phyloP scores from a whole-genome alignment of 2,888 invertebrate genomes.

The Malacosoma neustria region DNA sequence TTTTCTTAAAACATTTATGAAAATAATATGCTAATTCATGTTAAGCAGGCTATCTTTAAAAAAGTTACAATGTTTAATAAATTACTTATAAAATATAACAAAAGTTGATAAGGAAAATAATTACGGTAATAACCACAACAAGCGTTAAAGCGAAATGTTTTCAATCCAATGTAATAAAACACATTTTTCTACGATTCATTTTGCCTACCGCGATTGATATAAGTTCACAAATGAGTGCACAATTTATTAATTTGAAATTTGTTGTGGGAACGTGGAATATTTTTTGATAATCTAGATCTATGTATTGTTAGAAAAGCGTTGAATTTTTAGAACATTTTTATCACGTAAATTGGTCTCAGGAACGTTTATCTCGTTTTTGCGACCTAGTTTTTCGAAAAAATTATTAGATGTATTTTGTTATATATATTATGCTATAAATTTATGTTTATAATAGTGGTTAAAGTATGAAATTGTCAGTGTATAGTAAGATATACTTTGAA shows the following conservation, averaged over 20 bases:
- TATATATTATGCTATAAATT: no score
- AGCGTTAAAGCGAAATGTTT: background rate
- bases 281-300: background rate
- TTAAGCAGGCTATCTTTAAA: no score
- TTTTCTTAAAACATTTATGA: no score
- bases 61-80: background rate
- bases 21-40: no score
- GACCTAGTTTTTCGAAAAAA: no score
- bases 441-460: no score
- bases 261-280: background rate
- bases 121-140: background rate
- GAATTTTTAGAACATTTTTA: no score
- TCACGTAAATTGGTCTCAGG: no score
- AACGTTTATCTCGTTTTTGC: no score
- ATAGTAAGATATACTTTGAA: no score
- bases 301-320: background rate
- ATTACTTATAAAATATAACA: background rate
- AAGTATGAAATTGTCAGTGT: no score
- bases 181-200: background rate
- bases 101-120: background rate
- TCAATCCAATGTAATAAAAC: background rate
- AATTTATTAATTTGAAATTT: background rate
- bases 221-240: background rate
- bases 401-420: no score
- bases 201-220: background rate